Evolutionary conservation across 2,797 vertebrate genomes (phyloP), one percentile per base, ranked within the genome.

Genomic region (Astyanax mexicanus): DNA sequence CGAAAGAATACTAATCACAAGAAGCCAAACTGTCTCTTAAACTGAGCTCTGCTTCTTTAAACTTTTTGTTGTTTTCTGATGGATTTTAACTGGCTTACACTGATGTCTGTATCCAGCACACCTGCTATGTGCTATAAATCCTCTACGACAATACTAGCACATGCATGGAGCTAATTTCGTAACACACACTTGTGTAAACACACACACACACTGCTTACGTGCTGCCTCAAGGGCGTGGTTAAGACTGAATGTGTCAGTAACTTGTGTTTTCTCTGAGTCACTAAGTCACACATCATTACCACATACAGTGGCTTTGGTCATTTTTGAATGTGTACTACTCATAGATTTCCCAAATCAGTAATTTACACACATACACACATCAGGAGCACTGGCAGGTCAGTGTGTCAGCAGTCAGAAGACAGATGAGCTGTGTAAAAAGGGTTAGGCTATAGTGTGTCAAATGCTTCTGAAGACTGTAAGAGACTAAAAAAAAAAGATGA

Each of bases 111-210:
- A 8, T 69, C 44, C 44, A 54, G 57, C 32, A 81, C 66, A 73
- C 29, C 65, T 69, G 73, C 44, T 65, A 64, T 25, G 47, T 7
- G 29, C 19, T 32, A 37, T 69, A 79, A 72, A 65, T 69, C 32
- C 8, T 35, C 54, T 54, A 32, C 17, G 72, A 74, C 71, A 79
- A 52, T 47, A 57, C 27, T 15, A 35, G 19, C 17, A 66, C 49
- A 66, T 62, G 19, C 40, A 32, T 15, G 45, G 47, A 19, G 17
- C 52, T 27, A 40, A 57, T 42, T 57, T 57, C 57, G 49, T n/a
- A 54, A 40, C 73, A 57, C 64, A 47, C 37, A 65, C 11, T 35
- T 47, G 38, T 19, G 15, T 58, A 29, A 42, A 27, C 61, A 42
- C 32, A n/a, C 2, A 17, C 32, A 45, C 57, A 42, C 52, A 23